Base-by-base conservation (phyloP, 2,113 vertebrate genomes). In the Zingel zingel region DNA sequence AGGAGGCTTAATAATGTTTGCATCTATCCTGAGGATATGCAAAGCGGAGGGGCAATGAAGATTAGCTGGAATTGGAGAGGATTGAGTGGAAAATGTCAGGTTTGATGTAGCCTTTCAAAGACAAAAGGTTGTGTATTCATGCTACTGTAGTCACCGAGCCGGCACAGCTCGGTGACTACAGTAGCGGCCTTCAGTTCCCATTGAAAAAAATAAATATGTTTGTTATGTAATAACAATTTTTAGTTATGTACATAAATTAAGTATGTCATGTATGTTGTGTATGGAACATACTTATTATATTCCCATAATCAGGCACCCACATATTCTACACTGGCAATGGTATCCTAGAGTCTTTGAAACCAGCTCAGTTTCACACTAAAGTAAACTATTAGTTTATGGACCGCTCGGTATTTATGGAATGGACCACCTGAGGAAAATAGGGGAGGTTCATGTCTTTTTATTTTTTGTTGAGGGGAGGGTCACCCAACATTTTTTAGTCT, bases 51-150 rank as follows among this genome's bases (percentile, higher is more conserved):
- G 56, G 65, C 43, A 70, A 67, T 64, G 70, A 77, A 75, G 82
- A 68, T 85, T 64, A 67, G 58, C 27, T 58, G 78, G 70, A 86
- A 81, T 73, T 59, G 47, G 69, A 85, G 75, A 82, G 43, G 63
- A 76, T 3, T 16, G 56, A 57, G 36, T 57, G 75, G 75, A 62
- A 82, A 84, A 87, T 81, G 75, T 75, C 87, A 70, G 54, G 64
- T 70, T 36, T 86, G 85, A 69, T 66, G 70, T 54, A 82, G 62
- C 21, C 54, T 79, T 70, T 82, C 54, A 59, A 81, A 76, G 76
- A 79, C 86, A 78, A 86, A 88, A 88, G 86, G 83, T 51, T 83
- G 81, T 57, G 79, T 74, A 59, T 77, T 88, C 63, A 68, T 30
- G 74, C 48, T 47, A 27, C 48, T 64, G 58, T 58, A 47, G 63